Percentiles rank a stretch among this genome's conserved stretches.
Conservation (phyloP, 2,888 invertebrate species). For the Drepana falcataria region DNA sequence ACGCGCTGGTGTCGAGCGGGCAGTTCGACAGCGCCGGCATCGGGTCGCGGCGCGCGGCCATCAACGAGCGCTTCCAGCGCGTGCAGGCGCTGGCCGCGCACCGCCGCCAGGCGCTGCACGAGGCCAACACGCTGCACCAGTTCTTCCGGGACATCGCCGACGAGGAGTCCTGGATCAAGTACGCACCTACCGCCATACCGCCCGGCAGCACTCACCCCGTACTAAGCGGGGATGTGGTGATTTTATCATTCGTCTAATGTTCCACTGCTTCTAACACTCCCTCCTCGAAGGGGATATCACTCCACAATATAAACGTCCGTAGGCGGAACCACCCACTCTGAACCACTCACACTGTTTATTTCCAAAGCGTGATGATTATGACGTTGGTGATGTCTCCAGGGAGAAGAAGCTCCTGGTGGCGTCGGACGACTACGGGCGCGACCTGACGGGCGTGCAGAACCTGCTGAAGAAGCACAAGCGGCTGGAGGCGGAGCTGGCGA, state of each 20-base stretch:
- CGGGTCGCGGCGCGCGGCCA: conserved; percentile 94
- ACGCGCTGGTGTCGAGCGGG: conserved; percentile 95
- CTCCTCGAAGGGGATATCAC: no score
- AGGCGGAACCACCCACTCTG: no score
- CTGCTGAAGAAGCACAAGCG: conserved; percentile 99
- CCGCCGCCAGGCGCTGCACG: conserved; percentile 93
- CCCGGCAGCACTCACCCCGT: no score
- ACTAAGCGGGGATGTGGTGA: no score
- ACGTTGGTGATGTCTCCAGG: conserved; percentile 47
- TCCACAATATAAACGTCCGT: no score
- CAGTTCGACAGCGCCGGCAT: conserved; percentile 99
- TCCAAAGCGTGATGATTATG: no score
- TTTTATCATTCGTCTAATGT: no score
- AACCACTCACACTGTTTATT: no score
- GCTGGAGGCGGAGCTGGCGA: conserved; percentile 97
- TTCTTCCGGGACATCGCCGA: conserved; percentile 99
- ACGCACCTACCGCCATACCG: conserved; percentile 14
- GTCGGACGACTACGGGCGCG: conserved; percentile 98
- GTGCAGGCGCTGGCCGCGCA: conserved; percentile 95
- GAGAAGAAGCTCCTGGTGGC: conserved; percentile 98
- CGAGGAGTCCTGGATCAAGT: conserved; percentile 99
- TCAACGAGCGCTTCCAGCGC: conserved; percentile 97
- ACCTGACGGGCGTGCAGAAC: conserved; percentile 98
- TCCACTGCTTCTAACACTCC: no score
- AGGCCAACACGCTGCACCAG: conserved; percentile 98